Evolutionary conservation across 2,797 vertebrate genomes (phyloP), one percentile per base, ranked within the genome.

Genomic region (Neosilurus mollespiculum): DNA sequence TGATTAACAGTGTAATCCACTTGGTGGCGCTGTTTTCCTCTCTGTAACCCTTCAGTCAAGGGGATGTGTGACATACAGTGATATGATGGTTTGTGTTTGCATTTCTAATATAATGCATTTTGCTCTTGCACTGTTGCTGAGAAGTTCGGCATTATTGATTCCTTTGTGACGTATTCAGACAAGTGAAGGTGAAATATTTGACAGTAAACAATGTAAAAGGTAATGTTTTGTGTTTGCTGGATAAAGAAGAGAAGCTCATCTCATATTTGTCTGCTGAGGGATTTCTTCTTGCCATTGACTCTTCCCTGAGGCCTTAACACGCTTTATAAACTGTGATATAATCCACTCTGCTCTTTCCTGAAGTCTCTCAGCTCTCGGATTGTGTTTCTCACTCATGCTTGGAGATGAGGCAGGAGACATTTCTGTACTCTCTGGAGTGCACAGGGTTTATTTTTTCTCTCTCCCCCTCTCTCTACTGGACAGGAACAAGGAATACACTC

Each of bases 1-100:
- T 26, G 3, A 62, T 16, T 1, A 15, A 11, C 59, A 43, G 18
- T 16, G 30, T 75, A 24, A 24, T 80, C 85, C 88, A 87, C 82
- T 12, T 49, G 88, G 79, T 81, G 87, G 88, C 34, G 84, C 87
- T 80, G 62, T 88, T 88, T 80, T 43, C 34, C 65, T 30, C 65
- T 82, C 24, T 4, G 43, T 78, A 9, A 43, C 59, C 4, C 37
- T 51, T 1, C 16, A n/a, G 30, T 43, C 26, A 61, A 37, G 10
- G 6, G 0, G 14, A 4, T 22, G 8, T 1, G 30, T 30, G 30
- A 30, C 30, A 30, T 30, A 22, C 30, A 4, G 18, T 10, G 14
- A 20, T 14, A 2, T 34, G 3, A 12, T 3, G 30, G 18, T 76
- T 7, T 18, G 26, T 34, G 16, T 34, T 58, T 73, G 24, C n/a